Evolutionary conservation across 2,797 vertebrate genomes (phyloP).

Genomic region (Muscicapa comitata): DNA sequence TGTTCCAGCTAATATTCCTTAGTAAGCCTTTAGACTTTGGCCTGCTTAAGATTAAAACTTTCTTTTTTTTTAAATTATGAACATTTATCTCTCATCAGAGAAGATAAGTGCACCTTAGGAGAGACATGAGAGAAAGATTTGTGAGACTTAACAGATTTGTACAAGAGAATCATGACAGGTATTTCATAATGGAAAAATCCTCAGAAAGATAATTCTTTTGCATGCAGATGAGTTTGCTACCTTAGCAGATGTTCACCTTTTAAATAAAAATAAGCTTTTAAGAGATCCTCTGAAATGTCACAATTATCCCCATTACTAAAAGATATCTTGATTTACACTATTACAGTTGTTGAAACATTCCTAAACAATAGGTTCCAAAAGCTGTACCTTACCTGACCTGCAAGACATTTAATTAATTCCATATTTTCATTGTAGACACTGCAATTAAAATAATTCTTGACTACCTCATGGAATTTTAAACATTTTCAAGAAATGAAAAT

Average conservation of each 20-base stretch:
- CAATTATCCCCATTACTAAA: conserved; percentile 61
- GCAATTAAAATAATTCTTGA: conserved; percentile 68
- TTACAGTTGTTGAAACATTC: conserved; percentile 50
- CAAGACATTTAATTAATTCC: conserved; percentile 61
- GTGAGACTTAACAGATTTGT: conserved; percentile 48
- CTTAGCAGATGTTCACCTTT: conserved; percentile 60
- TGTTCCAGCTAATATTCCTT: conserved; percentile 27
- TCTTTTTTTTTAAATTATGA: conserved; percentile 28
- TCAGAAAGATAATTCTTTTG: conserved; percentile 54
- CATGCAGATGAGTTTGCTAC: conserved; percentile 32
- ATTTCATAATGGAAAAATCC: conserved; percentile 57
- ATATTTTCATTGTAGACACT: conserved; percentile 64
- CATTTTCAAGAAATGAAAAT: conserved; percentile 52
- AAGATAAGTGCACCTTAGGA: conserved; percentile 53
- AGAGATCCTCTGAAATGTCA: conserved; percentile 53
- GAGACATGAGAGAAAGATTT: conserved; percentile 50
- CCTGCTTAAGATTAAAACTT: conserved; percentile 35
- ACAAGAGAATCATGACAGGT: conserved; percentile 50
- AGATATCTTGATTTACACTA: conserved; percentile 65
- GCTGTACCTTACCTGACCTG: conserved; percentile 8
- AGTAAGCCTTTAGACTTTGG: conserved; percentile 16
- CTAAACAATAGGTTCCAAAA: conserved; percentile 51
- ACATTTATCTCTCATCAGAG: conserved; percentile 58
- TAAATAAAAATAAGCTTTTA: conserved; percentile 68
- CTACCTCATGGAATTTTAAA: conserved; percentile 59